Evolutionary conservation across 2,888 invertebrate species (phyloP).

Genomic region (Epinotia brunnichana): DNA sequence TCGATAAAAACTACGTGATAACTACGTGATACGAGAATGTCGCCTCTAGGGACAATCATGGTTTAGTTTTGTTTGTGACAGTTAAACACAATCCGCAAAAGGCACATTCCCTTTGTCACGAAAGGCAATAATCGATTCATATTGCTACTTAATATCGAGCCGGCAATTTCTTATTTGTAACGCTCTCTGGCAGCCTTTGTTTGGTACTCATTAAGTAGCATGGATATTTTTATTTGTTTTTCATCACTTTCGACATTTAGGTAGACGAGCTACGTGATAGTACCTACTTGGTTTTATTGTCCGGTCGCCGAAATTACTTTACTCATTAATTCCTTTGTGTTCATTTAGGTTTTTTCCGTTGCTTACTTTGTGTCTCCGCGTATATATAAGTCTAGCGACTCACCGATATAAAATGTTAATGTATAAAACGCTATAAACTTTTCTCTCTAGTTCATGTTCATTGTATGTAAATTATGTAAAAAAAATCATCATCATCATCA

Average conservation of each 20-base stretch:
- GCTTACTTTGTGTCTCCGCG: not conserved
- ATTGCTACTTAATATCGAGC: conserved; percentile 8
- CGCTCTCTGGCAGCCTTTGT: conserved; percentile 10
- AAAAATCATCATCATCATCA: too few relatives aligned
- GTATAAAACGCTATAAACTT: too few relatives aligned
- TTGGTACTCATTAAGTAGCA: conserved; percentile 17
- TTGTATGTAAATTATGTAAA: too few relatives aligned
- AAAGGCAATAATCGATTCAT: conserved; percentile 23
- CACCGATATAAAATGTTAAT: not conserved
- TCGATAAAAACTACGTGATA: not conserved
- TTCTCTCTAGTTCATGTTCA: too few relatives aligned
- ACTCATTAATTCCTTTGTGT: conserved; percentile 6
- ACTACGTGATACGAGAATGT: conserved; percentile 7
- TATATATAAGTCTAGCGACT: not conserved
- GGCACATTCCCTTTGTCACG: conserved; percentile 23
- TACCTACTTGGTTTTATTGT: not conserved
- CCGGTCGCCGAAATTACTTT: conserved; percentile 14
- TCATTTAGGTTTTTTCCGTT: conserved; percentile 19
- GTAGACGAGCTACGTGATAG: conserved; percentile 18
- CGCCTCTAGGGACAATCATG: conserved; percentile 1
- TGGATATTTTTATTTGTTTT: conserved; percentile 30
- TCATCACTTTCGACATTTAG: conserved; percentile 31
- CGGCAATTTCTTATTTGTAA: conserved; percentile 7
- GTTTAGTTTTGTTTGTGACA: conserved; percentile 15
- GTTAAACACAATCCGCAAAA: conserved; percentile 14